These are phyloP conservation scores for Campoletis raptor DNA, from an alignment of 2,888 invertebrate genomes.

Conservation along the genomic window DNA sequence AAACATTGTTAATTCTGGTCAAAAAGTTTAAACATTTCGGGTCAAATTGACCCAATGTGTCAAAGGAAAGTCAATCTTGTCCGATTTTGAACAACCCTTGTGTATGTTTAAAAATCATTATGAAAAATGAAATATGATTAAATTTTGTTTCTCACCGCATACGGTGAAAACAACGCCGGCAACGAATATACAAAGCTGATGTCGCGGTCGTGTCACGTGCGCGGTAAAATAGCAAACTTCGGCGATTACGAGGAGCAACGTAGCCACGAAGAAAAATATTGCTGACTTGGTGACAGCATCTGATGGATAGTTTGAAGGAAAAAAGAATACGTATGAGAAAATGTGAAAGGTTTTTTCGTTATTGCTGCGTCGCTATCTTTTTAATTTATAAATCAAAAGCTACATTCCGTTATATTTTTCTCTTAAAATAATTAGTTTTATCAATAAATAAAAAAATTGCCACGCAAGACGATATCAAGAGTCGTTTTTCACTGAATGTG, in stretches of 20 bases:
- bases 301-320: constrained; percentile 84
- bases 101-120: neutral
- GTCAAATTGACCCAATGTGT: neutral
- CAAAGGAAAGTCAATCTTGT: neutral
- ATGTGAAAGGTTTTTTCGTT: neutral
- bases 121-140: neutral
- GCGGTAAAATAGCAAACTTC: constrained; percentile 93
- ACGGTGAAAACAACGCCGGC: constrained; percentile 95
- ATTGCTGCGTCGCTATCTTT: neutral
- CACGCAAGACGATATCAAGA: too few relatives aligned
- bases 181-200: constrained; percentile 92
- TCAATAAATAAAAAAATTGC: neutral
- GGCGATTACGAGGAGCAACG: constrained; percentile 91
- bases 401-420: neutral
- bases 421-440: neutral
- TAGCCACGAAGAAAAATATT: constrained; percentile 92
- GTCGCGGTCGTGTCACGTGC: constrained; percentile 90
- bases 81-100: neutral
- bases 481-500: too few relatives aligned
- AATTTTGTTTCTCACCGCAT: constrained; percentile 89
- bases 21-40: too few relatives aligned
- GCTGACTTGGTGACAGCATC: constrained; percentile 95
- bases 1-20: too few relatives aligned
- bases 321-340: constrained; percentile 24
- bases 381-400: neutral